phyloP scores from a whole-genome alignment of 2,113 vertebrate genomes.

The Dipodomys merriami region DNA sequence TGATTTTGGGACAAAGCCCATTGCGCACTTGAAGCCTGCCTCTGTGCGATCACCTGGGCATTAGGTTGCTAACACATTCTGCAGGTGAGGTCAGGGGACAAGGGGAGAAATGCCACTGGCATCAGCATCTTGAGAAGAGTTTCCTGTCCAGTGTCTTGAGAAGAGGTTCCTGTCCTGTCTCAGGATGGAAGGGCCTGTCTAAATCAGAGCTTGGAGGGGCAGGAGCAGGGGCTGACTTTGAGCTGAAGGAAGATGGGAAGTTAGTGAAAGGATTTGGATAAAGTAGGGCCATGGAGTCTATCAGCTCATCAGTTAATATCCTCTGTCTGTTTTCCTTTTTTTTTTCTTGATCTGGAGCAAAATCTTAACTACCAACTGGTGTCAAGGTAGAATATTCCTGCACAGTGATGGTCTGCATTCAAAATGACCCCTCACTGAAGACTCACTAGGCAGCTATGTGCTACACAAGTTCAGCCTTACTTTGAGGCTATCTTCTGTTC shows the following conservation, averaged over 20 bases:
- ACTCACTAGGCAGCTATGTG: not conserved
- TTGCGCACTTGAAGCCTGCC: not conserved
- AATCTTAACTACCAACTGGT: not conserved
- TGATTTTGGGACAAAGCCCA: constrained; percentile 27
- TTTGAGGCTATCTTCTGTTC: not conserved
- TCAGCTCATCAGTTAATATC: not conserved
- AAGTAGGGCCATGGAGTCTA: not conserved
- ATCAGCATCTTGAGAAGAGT: not conserved
- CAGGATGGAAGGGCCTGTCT: not conserved
- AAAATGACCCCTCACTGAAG: not conserved
- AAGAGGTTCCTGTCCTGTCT: not conserved
- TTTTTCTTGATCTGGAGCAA: constrained; percentile 23
- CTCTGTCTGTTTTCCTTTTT: not conserved
- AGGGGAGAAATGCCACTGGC: not conserved
- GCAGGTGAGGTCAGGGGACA: not conserved
- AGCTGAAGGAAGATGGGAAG: not conserved
- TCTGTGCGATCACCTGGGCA: not conserved
- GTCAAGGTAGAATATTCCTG: not conserved
- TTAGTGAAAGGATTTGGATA: not conserved
- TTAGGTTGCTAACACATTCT: not conserved
- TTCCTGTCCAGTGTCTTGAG: not conserved
- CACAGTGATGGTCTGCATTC: not conserved
- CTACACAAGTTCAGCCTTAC: not conserved
- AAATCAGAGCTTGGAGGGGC: not conserved
- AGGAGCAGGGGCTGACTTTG: not conserved